Conservation (phyloP, 1,140 invertebrate genomes). For the Gryon sp. region DNA sequence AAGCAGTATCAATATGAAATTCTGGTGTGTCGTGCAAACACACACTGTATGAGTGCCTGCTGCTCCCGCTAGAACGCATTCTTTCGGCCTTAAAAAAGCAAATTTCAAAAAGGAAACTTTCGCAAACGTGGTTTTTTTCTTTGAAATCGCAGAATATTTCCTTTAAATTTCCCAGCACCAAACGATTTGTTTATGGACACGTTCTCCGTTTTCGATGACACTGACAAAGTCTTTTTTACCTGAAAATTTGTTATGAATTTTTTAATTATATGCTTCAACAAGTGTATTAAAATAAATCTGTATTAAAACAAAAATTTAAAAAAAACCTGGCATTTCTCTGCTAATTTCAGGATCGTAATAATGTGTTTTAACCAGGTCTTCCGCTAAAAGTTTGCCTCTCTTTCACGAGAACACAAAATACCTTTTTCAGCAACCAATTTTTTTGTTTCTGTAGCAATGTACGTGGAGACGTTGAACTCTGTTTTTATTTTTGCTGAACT, state of each 20-base stretch:
- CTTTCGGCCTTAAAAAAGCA: slow-evolving; percentile 32
- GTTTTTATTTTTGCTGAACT: slow-evolving; percentile 14
- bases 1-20: slow-evolving; percentile 43
- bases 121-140: slow-evolving; percentile 10
- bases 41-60: slow-evolving; percentile 45
- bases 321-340: slow-evolving; percentile 24
- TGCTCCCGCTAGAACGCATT: slow-evolving; percentile 55
- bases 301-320: too few relatives aligned
- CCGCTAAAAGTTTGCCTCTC: slow-evolving; percentile 10
- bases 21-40: slow-evolving; percentile 54
- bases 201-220: slow-evolving; percentile 28
- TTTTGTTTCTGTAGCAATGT: slow-evolving; percentile 29
- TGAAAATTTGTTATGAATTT: not conserved
- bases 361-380: slow-evolving; percentile 26
- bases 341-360: slow-evolving; percentile 27
- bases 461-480: slow-evolving; percentile 16
- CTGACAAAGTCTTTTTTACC: slow-evolving; percentile 37
- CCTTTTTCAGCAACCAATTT: slow-evolving; percentile 33
- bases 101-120: slow-evolving; percentile 49
- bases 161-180: slow-evolving; percentile 29
- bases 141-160: slow-evolving; percentile 16
- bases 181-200: slow-evolving; percentile 40
- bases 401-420: slow-evolving; percentile 34
- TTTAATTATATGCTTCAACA: too few relatives aligned
- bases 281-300: too few relatives aligned